Percentiles rank a stretch among this genome's conserved stretches.
Evolutionary conservation across 2,113 vertebrate genomes (phyloP).

Genomic region (Phocoena phocoena): DNA sequence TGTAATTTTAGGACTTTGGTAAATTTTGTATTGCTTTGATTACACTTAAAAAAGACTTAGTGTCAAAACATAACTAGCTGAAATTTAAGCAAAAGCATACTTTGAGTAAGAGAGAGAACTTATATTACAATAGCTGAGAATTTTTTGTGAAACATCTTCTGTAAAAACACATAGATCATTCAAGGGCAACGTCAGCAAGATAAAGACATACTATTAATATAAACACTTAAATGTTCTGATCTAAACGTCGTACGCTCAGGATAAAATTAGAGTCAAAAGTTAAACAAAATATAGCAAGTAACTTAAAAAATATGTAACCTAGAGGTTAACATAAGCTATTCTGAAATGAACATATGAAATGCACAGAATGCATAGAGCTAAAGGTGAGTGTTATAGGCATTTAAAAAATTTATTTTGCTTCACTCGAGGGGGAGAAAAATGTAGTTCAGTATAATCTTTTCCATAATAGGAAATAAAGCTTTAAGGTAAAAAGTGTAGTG

Average conservation of each 20-base stretch:
- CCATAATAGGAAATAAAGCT: constrained; percentile 53
- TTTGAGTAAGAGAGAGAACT: neutral
- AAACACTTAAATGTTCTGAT: constrained; percentile 60
- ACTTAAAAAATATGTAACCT: constrained; percentile 64
- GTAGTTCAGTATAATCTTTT: constrained; percentile 6
- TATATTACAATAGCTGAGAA: neutral
- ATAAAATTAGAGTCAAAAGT: constrained; percentile 62
- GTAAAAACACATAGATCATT: constrained; percentile 3
- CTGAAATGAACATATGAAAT: constrained; percentile 53
- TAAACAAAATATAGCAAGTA: constrained; percentile 60
- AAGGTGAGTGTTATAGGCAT: constrained; percentile 57
- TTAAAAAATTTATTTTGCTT: constrained; percentile 41
- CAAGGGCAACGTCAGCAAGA: constrained; percentile 54
- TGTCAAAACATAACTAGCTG: constrained; percentile 38
- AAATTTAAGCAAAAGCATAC: constrained; percentile 14
- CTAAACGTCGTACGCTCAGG: constrained; percentile 26
- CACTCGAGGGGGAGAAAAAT: constrained; percentile 45
- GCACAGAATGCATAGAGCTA: constrained; percentile 17
- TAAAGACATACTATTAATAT: constrained; percentile 47
- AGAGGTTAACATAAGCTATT: constrained; percentile 46
- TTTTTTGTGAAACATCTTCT: constrained; percentile 44
- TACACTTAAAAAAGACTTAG: constrained; percentile 41
- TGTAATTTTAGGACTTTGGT: constrained; percentile 50
- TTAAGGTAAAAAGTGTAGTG: constrained; percentile 17
- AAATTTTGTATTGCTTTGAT: constrained; percentile 59